Base-by-base conservation (phyloP, 1,140 invertebrate genomes). In the Polyergus mexicanus region DNA sequence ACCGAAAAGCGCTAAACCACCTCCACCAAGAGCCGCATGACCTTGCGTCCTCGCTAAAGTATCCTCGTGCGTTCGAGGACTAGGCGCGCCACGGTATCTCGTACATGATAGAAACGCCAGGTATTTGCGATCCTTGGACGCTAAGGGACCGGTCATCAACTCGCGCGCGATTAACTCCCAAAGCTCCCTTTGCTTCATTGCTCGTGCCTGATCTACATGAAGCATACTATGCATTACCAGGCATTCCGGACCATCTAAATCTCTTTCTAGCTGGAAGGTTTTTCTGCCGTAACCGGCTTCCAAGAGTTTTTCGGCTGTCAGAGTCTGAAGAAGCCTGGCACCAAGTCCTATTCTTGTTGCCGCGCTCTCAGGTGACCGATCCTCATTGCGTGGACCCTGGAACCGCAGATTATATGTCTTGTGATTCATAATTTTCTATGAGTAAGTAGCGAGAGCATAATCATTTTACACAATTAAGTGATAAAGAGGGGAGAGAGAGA, bases 61-160 rank as follows among this genome's bases (percentile, higher is more conserved):
- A 90, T 98, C 97, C 72, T 97, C 96, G 92, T 98, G 97, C 16
- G 96, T 97, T 71, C 90, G 91, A 22, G 91, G 93, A 83, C 91
- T 94, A 88, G 96, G 96, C 5, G 95, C 95, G 2, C 97, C 97
- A 88, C 96, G 95, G 94, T 98, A 99, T 86, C 96, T 95, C 0
- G 98, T 99, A 92, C 98, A 98, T 0, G 98, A 98, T 69, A 99
- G 95, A 92, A 99, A 99, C 1, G 97, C 98, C 66, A 99, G 96
- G 95, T 98, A 99, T 94, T 98, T 99, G 92, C 96, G 97, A 84
- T 96, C 96, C 92, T 95, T 97, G 92, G 94, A 97, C 92, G 95
- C 96, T 94, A 95, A 95, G 86, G 87, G 97, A 94, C 95, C 95
- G 78, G 96, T 95, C 96, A 99, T 97, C 51, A 99, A 95, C 91